Evolutionary conservation across 2,888 invertebrate species (phyloP), one percentile per base, ranked within the genome.

Genomic region (Ptilodon capucinus): DNA sequence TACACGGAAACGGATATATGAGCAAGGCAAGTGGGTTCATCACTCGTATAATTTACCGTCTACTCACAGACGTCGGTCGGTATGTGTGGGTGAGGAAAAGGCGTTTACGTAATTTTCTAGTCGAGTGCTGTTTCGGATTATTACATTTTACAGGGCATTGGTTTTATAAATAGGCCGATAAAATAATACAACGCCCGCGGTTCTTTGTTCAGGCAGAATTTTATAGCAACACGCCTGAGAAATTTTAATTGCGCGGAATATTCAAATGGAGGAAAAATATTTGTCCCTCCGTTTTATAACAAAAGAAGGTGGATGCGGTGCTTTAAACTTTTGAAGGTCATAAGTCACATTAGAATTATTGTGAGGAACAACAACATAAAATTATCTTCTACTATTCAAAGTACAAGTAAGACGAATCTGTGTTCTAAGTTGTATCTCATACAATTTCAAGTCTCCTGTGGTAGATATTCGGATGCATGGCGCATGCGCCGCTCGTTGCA

Each of bases 1-100:
- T 81, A 84, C 78, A 79, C 87, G 88, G 88, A 89, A 89, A 79
- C 86, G 87, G 88, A 89, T 84, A 86, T 83, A 79, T 76, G 77
- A 79, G 81, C 79, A 72, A 75, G 74, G 79, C 82, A 85, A 88
- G 84, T 79, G 83, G 81, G 79, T 76, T 84, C 84, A 81, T 82
- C 80, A 79, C 69, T 74, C 71, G 74, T 78, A 77, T 82, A 79
- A 82, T 81, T 79, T 78, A 77, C 68, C 60, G 64, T 64, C 54
- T 65, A 51, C 35, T 41, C 28, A 49, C 44, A 45, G 46, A 43
- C 40, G 44, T 46, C 38, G 35, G 46, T 48, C 42, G 42, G 53
- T 66, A 60, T 62, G 46, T 53, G 49, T 57, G 42, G 21, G 19
- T 43, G 40, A 54, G 46, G 66, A 60, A 60, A 60, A 55, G 53